Percentiles rank a stretch among this genome's conserved stretches.
phyloP scores from a whole-genome alignment of 2,113 vertebrate genomes.

The Colossoma macropomum region DNA sequence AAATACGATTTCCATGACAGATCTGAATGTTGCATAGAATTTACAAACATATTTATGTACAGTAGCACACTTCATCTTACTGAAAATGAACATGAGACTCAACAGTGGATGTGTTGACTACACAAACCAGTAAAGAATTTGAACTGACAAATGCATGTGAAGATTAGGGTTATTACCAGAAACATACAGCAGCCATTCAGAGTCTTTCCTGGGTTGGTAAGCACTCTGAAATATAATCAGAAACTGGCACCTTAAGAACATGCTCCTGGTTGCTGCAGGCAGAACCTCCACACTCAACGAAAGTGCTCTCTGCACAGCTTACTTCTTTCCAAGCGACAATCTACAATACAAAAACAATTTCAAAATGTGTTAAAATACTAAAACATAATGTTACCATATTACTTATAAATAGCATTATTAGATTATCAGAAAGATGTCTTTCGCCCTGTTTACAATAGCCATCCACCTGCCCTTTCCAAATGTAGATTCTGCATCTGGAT shows the following conservation, averaged over 20 bases:
- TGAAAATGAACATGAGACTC: conserved; percentile 7
- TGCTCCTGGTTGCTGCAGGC: background rate
- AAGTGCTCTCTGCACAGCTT: conserved; percentile 11
- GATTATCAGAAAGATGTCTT: no score
- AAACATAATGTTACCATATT: background rate
- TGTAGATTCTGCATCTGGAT: no score
- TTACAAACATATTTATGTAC: background rate
- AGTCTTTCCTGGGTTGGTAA: conserved; percentile 30
- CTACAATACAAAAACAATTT: conserved; percentile 51
- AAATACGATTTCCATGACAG: background rate
- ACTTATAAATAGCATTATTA: no score
- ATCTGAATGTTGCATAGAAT: background rate
- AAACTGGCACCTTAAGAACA: conserved; percentile 32
- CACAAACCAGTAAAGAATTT: background rate
- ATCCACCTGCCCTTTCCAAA: no score
- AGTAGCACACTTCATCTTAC: background rate
- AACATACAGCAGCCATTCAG: background rate
- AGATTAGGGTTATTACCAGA: background rate
- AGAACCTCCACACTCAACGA: conserved; percentile 13
- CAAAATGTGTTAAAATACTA: background rate
- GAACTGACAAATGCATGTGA: conserved; percentile 3
- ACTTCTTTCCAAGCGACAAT: conserved; percentile 60
- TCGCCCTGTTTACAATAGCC: no score
- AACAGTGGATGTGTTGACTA: background rate
- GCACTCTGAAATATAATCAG: conserved; percentile 15